Base-by-base conservation (phyloP, 2,113 vertebrate species). In the Triplophysa rosa region DNA sequence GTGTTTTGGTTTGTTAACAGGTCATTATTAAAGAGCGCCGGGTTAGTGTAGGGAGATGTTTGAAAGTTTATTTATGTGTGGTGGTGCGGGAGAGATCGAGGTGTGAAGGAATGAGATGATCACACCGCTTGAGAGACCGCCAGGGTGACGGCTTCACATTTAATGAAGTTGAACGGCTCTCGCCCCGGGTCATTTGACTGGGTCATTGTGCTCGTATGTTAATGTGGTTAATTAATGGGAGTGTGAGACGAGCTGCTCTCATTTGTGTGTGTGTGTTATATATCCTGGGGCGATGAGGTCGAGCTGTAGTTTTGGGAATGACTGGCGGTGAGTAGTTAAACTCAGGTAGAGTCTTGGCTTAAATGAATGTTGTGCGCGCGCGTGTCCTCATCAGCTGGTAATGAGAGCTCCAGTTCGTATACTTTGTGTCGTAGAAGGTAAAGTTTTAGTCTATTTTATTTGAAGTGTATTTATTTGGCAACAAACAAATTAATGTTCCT, bases 151-250 rank as follows among this genome's bases (percentile, higher is more conserved):
- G 91, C 90, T 89, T 85, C 85, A 89, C 89, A 90, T 91, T 92
- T 93, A 93, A 94, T 93, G 89, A 90, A 89, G 87, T 91, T 90
- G 92, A 93, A 91, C 91, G 87, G 87, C 86, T 88, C 91, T 93
- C 87, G 91, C 93, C 93, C 87, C 89, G 24, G 92, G 93, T 93
- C 91, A 93, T 93, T 90, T 90, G 90, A 90, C 90, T 92, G 89
- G 86, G 86, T 91, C 90, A 91, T 93, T 93, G 91, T 93, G 90
- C 78, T 86, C 67, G 73, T 88, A 88, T 88, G 87, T 81, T 88
- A 86, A 88, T 88, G 83, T 79, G 59, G 70, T 81, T 86, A 88
- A 88, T 85, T 88, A 88, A 88, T 85, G 62, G 70, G 75, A 83
- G 67, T 82, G 69, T 73, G 77, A 79, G 72, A 81, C 9, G 69